A percentile compares a stretch with the other conserved stretches of the same genome.
These are phyloP conservation scores for Drosophila rubida DNA, from an alignment of 2,888 invertebrate genomes.

Conservation along the genomic window DNA sequence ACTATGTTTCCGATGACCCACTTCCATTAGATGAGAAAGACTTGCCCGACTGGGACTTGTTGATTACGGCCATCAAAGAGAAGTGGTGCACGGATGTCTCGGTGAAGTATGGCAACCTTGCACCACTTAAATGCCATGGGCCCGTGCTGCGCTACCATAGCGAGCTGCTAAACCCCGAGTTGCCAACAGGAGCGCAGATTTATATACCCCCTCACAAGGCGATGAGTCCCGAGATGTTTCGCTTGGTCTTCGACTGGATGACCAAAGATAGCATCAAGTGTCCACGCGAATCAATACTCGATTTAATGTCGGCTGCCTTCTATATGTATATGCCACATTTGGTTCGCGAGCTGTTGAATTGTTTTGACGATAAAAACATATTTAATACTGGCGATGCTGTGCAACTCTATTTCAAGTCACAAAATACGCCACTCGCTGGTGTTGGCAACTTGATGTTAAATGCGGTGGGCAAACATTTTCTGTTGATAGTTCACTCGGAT, in stretches of 20 bases:
- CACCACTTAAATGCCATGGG: not conserved
- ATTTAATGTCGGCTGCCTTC: not conserved
- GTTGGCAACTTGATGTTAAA: not conserved
- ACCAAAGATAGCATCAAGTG: not conserved
- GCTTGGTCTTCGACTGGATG: not conserved
- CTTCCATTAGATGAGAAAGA: not conserved
- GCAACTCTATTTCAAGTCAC: not conserved
- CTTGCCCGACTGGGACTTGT: too few relatives aligned
- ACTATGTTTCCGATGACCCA: not conserved
- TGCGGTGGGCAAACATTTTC: not conserved
- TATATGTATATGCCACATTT: not conserved
- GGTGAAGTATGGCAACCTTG: not conserved
- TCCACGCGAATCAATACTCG: not conserved
- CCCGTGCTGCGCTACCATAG: not conserved
- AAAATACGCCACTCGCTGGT: not conserved
- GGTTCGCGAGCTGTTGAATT: not conserved
- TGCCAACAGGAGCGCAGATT: not conserved
- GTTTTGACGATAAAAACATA: not conserved
- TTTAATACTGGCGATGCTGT: not conserved
- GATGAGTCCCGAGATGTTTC: not conserved
- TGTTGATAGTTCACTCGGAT: not conserved
- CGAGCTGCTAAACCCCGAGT: rapidly evolving
- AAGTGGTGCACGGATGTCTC: not conserved
- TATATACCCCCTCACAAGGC: not conserved
- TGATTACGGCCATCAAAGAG: not conserved